Conservation (phyloP, 2,888 invertebrate genomes). For the Nemapogon koenigi region DNA sequence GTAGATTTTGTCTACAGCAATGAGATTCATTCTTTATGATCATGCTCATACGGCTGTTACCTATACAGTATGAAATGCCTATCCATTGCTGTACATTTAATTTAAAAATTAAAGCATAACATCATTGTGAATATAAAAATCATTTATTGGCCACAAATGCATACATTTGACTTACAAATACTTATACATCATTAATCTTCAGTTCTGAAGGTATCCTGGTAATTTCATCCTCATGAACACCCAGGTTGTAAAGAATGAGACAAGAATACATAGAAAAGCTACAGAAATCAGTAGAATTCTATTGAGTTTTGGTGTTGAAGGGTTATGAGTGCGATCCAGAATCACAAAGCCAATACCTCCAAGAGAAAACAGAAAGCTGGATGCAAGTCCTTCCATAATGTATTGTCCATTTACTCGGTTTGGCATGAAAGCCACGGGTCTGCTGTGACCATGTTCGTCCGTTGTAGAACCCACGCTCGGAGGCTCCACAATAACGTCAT, state of each 20-base stretch:
- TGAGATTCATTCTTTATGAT: too few relatives aligned
- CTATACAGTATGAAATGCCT: too few relatives aligned
- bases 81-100: too few relatives aligned
- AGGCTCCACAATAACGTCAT: constrained; percentile 98
- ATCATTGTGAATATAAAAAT: not conserved
- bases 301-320: constrained; percentile 88
- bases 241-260: constrained; percentile 96
- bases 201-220: constrained; percentile 80
- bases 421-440: constrained; percentile 98
- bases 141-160: not conserved
- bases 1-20: too few relatives aligned
- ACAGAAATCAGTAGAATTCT: constrained; percentile 87
- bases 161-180: not conserved
- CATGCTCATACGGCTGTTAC: too few relatives aligned
- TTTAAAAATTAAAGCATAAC: not conserved
- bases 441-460: constrained; percentile 95
- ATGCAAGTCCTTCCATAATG: constrained; percentile 98
- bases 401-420: constrained; percentile 98
- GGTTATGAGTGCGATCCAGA: constrained; percentile 92
- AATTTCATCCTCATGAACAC: constrained; percentile 99
- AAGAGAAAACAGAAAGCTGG: constrained; percentile 95
- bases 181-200: constrained; percentile 20
- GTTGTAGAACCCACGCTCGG: constrained; percentile 98
- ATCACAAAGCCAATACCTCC: constrained; percentile 97
- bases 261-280: constrained; percentile 89